These are phyloP conservation scores for Leptestheria dahalacensis DNA, from an alignment of 1,140 invertebrate species.

Conservation along the genomic window DNA sequence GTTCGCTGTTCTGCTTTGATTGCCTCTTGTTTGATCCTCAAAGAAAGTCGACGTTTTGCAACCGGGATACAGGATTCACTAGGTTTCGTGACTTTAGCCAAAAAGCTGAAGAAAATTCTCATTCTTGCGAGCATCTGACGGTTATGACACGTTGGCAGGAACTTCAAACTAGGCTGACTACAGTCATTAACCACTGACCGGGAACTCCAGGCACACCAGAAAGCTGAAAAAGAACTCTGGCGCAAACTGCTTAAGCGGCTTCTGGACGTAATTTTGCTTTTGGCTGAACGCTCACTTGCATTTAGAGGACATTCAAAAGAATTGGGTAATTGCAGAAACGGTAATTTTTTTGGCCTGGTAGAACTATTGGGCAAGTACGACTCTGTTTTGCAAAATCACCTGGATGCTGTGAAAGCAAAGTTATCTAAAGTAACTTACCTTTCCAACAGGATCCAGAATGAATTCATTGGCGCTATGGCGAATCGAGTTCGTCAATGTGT, in stretches of 20 bases:
- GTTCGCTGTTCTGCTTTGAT: background rate
- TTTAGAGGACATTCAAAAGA: background rate
- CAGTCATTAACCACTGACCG: background rate
- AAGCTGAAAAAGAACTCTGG: background rate
- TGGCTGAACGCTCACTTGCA: background rate
- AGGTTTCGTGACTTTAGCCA: background rate
- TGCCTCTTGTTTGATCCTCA: background rate
- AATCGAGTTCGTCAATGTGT: background rate
- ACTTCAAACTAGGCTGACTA: background rate
- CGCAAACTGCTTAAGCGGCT: background rate
- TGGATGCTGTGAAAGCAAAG: background rate
- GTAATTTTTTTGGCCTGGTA: background rate
- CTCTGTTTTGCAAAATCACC: background rate
- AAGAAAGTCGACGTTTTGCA: background rate
- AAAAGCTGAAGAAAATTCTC: background rate
- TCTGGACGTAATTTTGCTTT: background rate
- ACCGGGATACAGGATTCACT: background rate
- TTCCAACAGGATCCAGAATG: background rate
- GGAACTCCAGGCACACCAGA: background rate
- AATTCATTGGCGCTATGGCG: background rate
- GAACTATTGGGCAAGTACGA: background rate
- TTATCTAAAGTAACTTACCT: background rate
- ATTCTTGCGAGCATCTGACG: too few species aligned
- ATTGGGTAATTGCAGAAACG: background rate
- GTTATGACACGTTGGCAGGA: too few species aligned